Conservation (phyloP, 2,888 invertebrate genomes). For the Tolmerus cingulatus region DNA sequence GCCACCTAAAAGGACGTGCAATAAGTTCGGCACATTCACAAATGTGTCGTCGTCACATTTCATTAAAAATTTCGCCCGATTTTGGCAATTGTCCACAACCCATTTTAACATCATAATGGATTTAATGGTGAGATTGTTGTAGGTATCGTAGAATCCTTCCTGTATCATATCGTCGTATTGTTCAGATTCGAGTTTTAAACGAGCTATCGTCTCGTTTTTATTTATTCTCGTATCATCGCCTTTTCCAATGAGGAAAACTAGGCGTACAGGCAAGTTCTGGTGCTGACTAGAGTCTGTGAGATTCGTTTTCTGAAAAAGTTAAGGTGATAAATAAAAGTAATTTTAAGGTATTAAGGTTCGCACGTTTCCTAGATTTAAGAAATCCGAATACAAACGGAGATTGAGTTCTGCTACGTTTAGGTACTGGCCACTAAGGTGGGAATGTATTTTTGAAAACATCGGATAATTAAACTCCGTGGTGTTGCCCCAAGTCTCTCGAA, state of each 20-base stretch:
- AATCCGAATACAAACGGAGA: constrained; percentile 55
- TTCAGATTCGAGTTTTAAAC: constrained; percentile 72
- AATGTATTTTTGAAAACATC: constrained; percentile 58
- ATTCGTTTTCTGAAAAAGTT: constrained; percentile 32
- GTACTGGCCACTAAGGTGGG: constrained; percentile 56
- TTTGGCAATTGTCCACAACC: constrained; percentile 72
- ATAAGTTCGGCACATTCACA: constrained; percentile 76
- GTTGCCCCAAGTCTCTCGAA: constrained; percentile 64
- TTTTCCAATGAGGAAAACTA: constrained; percentile 60
- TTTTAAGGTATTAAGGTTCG: not conserved
- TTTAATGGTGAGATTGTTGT: constrained; percentile 86
- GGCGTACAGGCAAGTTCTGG: constrained; percentile 52
- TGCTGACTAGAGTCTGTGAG: constrained; percentile 48
- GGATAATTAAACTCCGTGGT: constrained; percentile 60
- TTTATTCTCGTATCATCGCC: constrained; percentile 45
- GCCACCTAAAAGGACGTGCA: constrained; percentile 65
- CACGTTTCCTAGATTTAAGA: constrained; percentile 52
- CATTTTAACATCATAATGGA: constrained; percentile 86
- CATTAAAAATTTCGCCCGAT: constrained; percentile 72
- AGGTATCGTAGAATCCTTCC: constrained; percentile 83
- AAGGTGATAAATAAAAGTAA: not conserved
- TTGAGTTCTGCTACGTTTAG: constrained; percentile 54
- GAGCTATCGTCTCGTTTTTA: constrained; percentile 68
- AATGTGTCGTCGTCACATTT: constrained; percentile 91
- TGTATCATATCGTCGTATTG: constrained; percentile 81